Evolutionary conservation across 2,797 vertebrate species (phyloP), one percentile per base, ranked within the genome.

Genomic region (Acanthornis magna): DNA sequence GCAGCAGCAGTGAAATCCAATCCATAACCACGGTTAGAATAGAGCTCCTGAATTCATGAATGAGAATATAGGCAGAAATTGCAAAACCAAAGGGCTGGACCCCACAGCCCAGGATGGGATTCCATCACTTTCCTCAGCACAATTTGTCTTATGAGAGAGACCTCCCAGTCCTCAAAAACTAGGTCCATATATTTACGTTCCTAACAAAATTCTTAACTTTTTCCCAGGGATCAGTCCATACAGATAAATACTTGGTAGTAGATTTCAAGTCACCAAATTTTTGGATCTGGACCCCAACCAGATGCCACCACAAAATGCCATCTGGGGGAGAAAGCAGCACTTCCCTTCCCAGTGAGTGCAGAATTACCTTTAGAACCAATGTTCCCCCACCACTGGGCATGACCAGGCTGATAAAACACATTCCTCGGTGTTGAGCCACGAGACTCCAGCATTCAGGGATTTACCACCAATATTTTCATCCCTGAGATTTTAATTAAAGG

Each of bases 91-190:
- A 78, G 40, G 50, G 50, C 58, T 72, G 43, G 19, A 15, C 22
- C 45, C 30, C 1, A 0, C 12, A 34, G 48, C 47, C 20, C 30
- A 5, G 50, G 45, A 11, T 8, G 9, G 0, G 3, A 25, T 3
- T 7, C 14, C 0, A 0, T 12, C 22, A 11, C 40, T 54, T n/a
- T 62, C 45, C 63, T 58, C 36, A 13, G 32, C 12, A 5, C 13
- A 29, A n/a, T 27, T 32, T 19, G 1, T 55, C 10, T 43, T 16
- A 5, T 5, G 26, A 58, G 55, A 54, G 23, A 84, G 23, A 29
- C 7, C 45, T 5, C 26, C 3, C 43, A 68, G 16, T 22, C 29
- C 45, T 85, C 65, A 3, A 3, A 70, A 66, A 61, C 16, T 0
- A 54, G 32, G 2, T 9, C 5, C 8, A 36, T 19, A 5, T 10